Percentiles rank a stretch among this genome's conserved stretches.
Conservation (phyloP, 2,888 invertebrate genomes). For the Agonum fuliginosum region DNA sequence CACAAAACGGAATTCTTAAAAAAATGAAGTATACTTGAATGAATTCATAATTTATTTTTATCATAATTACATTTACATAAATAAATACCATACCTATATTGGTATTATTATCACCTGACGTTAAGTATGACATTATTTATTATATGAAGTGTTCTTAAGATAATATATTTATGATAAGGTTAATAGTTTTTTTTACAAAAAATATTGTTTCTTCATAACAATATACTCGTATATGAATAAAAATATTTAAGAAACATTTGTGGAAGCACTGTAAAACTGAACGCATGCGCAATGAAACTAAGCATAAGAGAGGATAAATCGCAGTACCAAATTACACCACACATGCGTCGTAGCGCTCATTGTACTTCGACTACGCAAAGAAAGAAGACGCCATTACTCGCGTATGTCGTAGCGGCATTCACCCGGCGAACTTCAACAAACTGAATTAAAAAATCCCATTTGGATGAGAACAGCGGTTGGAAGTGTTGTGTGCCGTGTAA, state of each 20-base stretch:
- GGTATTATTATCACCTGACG: too few relatives aligned
- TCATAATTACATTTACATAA: too few relatives aligned
- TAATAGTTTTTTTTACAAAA: background rate
- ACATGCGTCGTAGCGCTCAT: background rate
- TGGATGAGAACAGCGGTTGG: constrained; percentile 37
- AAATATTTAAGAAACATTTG: background rate
- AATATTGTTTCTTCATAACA: too few relatives aligned
- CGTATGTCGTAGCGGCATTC: constrained; percentile 13
- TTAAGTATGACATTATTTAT: too few relatives aligned
- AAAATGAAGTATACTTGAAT: too few relatives aligned
- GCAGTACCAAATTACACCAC: background rate
- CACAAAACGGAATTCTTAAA: too few relatives aligned
- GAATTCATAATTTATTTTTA: too few relatives aligned
- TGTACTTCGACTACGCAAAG: background rate
- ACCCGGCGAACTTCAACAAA: constrained; percentile 2
- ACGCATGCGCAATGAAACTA: constrained; percentile 21
- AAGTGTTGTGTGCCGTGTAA: constrained; percentile 28
- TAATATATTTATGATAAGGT: background rate
- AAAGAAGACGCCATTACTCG: background rate
- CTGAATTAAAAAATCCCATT: constrained; percentile 50
- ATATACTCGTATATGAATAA: background rate
- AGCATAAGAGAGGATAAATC: background rate
- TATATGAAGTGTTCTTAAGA: background rate
- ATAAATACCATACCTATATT: too few relatives aligned
- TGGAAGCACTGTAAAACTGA: constrained; percentile 27